Evolutionary conservation across 2,797 vertebrate species (phyloP).

Genomic region (Mormyrops boulengeri): DNA sequence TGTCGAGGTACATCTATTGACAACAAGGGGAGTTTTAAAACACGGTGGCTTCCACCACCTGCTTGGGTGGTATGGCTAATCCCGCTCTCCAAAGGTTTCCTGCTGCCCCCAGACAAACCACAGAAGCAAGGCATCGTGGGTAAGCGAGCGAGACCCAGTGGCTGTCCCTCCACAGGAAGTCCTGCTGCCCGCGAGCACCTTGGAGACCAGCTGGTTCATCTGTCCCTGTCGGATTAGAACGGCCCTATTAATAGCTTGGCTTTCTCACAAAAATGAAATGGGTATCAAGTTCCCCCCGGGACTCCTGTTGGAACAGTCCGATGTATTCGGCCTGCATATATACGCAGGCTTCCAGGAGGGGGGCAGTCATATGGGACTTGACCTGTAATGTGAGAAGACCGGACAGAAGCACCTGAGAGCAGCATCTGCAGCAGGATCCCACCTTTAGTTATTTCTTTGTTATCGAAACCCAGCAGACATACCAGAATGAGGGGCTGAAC

Average conservation of each 20-base stretch:
- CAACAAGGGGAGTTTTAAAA: not conserved
- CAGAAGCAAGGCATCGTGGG: not conserved
- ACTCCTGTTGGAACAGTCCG: not conserved
- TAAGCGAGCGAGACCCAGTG: not conserved
- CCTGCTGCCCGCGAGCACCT: not conserved
- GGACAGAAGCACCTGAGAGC: not conserved
- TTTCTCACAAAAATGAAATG: slow-evolving; percentile 39
- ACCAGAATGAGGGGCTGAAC: not conserved
- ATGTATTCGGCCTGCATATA: not conserved
- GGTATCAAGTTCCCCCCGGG: slow-evolving; percentile 33
- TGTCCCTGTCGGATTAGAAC: slow-evolving; percentile 38
- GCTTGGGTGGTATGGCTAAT: not conserved
- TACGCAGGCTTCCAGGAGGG: not conserved
- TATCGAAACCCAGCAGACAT: not conserved
- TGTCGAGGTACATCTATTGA: not conserved
- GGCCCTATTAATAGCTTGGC: slow-evolving; percentile 44
- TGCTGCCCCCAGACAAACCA: not conserved
- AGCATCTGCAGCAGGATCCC: not conserved
- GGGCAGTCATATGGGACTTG: not conserved
- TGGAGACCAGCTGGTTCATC: slow-evolving; percentile 51
- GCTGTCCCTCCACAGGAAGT: not conserved
- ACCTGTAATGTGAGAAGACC: not conserved
- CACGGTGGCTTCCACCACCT: not conserved
- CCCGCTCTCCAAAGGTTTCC: not conserved
- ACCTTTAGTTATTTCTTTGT: not conserved